phyloP scores from a whole-genome alignment of 1,140 invertebrate genomes.

The Brachionus rotundiformis region DNA sequence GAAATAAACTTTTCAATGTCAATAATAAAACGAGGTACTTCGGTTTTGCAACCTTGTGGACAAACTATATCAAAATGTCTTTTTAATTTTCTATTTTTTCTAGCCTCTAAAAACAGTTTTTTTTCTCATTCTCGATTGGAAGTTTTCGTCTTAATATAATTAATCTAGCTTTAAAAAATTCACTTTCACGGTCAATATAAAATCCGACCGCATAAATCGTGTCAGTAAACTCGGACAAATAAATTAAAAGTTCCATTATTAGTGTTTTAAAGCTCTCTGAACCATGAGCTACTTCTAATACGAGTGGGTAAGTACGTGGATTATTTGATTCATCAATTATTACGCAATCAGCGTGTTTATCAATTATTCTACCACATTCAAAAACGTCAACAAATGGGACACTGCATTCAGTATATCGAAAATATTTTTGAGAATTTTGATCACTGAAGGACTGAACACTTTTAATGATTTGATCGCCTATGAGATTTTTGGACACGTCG shows the following conservation, averaged over 20 bases:
- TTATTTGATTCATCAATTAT: background rate
- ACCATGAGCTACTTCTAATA: background rate
- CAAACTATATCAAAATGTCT: background rate
- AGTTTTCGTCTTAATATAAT: background rate
- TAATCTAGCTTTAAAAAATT: background rate
- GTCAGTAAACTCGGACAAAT: background rate
- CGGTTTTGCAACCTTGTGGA: background rate
- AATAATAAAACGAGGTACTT: background rate
- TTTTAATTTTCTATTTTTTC: background rate
- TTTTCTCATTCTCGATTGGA: background rate
- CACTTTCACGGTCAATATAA: constrained; percentile 3
- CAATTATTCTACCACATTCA: background rate
- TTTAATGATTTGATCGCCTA: too few species aligned
- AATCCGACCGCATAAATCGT: background rate
- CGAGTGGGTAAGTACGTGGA: background rate
- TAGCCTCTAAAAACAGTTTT: background rate
- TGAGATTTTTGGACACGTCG: background rate
- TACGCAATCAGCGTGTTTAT: background rate
- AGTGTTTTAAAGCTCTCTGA: background rate
- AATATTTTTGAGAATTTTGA: background rate
- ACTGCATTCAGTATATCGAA: background rate
- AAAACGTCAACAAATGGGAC: background rate
- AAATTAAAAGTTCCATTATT: constrained; percentile 11
- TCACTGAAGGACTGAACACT: background rate
- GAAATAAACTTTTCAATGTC: background rate